phyloP scores from a whole-genome alignment of 35 echinoderm and acorn worm species.

The Acanthaster planci region DNA sequence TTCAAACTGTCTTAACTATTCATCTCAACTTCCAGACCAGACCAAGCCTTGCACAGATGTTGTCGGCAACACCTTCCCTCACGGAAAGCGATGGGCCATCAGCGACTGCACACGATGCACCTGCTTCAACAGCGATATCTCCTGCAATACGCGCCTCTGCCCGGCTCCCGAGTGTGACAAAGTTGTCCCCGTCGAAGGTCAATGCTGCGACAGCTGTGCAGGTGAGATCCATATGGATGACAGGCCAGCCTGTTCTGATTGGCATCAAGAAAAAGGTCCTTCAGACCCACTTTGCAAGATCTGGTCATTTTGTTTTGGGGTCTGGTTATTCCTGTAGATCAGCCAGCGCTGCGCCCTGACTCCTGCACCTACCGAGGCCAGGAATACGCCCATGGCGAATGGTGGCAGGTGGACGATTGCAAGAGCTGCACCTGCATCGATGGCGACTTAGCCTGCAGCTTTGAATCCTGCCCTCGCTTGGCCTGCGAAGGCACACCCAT shows the following conservation, averaged over 20 bases:
- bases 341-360: background rate
- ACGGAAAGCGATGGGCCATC: background rate
- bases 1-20: background rate
- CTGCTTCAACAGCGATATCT: background rate
- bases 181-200: background rate
- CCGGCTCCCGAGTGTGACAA: background rate
- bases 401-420: background rate
- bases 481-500: conserved; percentile 1
- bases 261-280: too few species aligned
- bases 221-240: background rate
- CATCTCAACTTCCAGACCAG: background rate
- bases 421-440: background rate
- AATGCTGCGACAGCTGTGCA: conserved; percentile 13
- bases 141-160: conserved; percentile 6
- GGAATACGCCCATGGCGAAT: background rate
- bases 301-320: too few species aligned
- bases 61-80: background rate
- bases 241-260: too few species aligned
- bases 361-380: background rate
- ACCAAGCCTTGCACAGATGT: background rate
- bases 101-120: background rate
- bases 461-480: conserved; percentile 1
- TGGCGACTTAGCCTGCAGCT: background rate
- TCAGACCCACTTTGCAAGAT: too few species aligned
- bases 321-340: background rate